Percentiles rank a stretch among this genome's conserved stretches.
Evolutionary conservation across 2,113 vertebrate genomes (phyloP).

Genomic region (Mastomys coucha): DNA sequence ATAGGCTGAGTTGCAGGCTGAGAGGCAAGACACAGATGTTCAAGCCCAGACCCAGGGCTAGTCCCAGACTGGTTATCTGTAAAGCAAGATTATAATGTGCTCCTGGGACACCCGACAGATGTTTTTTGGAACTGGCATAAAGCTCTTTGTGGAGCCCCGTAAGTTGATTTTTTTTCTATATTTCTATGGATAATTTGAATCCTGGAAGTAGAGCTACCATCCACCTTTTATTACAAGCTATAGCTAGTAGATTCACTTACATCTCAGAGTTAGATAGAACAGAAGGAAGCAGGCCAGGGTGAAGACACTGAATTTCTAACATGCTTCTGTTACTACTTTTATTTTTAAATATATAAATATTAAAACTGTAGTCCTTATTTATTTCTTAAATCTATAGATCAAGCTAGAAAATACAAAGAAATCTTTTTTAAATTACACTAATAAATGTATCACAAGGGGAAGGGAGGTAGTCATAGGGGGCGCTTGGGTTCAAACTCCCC

Average conservation of each 20-base stretch:
- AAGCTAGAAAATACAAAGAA: neutral
- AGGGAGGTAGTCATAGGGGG: neutral
- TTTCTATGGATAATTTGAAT: slow-evolving; percentile 50
- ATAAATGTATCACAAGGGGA: neutral
- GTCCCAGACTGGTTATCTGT: slow-evolving; percentile 30
- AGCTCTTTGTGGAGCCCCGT: slow-evolving; percentile 72
- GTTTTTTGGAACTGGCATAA: slow-evolving; percentile 73
- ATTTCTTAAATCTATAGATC: slow-evolving; percentile 32
- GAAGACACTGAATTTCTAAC: neutral
- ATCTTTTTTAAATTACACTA: neutral
- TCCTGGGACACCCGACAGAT: slow-evolving; percentile 67
- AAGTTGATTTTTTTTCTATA: slow-evolving; percentile 31
- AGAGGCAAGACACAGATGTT: slow-evolving; percentile 60
- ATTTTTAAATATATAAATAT: neutral
- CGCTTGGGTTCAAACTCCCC: neutral
- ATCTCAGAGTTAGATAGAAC: neutral
- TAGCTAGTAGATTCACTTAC: neutral
- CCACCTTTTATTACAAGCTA: neutral
- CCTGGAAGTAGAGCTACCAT: neutral
- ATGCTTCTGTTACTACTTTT: neutral
- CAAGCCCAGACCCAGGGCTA: neutral
- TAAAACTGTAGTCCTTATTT: neutral
- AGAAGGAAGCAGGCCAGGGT: neutral
- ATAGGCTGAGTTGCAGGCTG: neutral
- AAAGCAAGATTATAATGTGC: slow-evolving; percentile 1